These are phyloP conservation scores for Gasteruption jaculator DNA, from an alignment of 2,888 invertebrate genomes.

Conservation along the genomic window DNA sequence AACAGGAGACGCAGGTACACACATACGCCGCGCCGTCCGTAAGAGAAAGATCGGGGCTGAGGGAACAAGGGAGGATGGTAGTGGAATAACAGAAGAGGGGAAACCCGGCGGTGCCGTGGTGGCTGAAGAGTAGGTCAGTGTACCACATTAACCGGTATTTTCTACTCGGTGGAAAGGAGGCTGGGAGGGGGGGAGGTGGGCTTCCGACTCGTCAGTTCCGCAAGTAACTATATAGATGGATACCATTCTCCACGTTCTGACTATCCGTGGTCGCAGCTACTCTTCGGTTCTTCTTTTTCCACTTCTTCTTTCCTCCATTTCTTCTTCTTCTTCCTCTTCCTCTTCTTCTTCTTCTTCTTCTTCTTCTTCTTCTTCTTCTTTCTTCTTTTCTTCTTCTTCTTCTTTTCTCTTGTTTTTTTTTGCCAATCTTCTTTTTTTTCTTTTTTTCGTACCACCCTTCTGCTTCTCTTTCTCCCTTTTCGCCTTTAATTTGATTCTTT, in stretches of 20 bases:
- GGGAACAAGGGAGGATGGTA: constrained; percentile 29
- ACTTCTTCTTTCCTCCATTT: too few relatives aligned
- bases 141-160: constrained; percentile 48
- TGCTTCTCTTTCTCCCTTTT: constrained; percentile 18
- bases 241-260: too few relatives aligned
- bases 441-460: background rate
- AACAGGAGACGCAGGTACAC: too few relatives aligned
- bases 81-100: constrained; percentile 27
- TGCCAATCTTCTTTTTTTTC: background rate
- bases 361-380: constrained; percentile 10
- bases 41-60: constrained; percentile 14
- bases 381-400: constrained; percentile 11
- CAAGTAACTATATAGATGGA: constrained; percentile 35
- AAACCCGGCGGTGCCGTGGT: constrained; percentile 29
- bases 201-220: constrained; percentile 46
- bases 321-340: background rate
- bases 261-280: too few relatives aligned
- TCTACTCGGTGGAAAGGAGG: too few relatives aligned
- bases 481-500: constrained; percentile 8
- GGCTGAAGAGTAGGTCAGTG: constrained; percentile 50
- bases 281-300: too few relatives aligned
- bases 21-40: too few relatives aligned
- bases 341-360: background rate
- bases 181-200: constrained; percentile 29
- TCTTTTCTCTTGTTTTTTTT: constrained; percentile 7